Percentiles rank a stretch among this genome's conserved stretches.
phyloP scores from a whole-genome alignment of 2,888 invertebrate species.

The Cataglyphis albicans region DNA sequence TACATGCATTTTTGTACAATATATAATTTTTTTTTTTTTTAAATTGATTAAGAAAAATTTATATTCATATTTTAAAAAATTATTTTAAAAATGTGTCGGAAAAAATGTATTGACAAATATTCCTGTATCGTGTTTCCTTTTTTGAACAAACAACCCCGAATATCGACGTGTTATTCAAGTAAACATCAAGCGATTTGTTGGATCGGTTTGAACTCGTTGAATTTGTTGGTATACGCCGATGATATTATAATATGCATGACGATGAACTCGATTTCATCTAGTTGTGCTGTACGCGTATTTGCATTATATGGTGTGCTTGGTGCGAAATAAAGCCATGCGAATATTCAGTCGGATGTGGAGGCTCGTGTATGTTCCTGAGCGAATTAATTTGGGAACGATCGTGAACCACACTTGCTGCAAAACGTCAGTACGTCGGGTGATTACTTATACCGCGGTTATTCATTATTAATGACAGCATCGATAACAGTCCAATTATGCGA shows the following conservation, averaged over 20 bases:
- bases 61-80: not conserved
- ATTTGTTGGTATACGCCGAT: not conserved
- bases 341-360: constrained; percentile 30
- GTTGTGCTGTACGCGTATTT: constrained; percentile 27
- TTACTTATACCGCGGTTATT: constrained; percentile 42
- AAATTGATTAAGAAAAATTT: not conserved
- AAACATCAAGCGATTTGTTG: not conserved
- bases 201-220: constrained; percentile 20
- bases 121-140: not conserved
- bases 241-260: constrained; percentile 46
- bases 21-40: not conserved
- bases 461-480: constrained; percentile 52
- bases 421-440: constrained; percentile 53
- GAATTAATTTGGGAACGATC: constrained; percentile 63
- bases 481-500: constrained; percentile 50
- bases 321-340: constrained; percentile 48
- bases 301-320: constrained; percentile 26
- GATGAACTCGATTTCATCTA: constrained; percentile 41
- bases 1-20: not conserved
- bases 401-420: constrained; percentile 45
- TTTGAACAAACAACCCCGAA: not conserved
- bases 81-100: not conserved
- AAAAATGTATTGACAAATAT: not conserved
- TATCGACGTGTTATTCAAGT: not conserved
- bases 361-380: constrained; percentile 21